Base-by-base conservation (phyloP, 1,140 invertebrate species). In the Drosophila leontia region DNA sequence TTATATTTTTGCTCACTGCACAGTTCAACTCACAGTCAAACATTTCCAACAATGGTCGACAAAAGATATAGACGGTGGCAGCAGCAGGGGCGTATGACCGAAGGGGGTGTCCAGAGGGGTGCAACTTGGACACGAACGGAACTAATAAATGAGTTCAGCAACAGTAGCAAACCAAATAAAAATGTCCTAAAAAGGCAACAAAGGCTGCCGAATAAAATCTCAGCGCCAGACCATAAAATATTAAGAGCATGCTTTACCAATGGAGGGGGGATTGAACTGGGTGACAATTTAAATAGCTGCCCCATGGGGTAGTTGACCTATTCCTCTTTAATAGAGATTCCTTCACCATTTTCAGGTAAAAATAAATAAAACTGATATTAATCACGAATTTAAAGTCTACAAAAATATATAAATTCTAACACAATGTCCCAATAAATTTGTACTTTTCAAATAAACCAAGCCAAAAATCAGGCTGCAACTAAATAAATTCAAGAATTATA, bases 81-180 rank as follows among this genome's bases (percentile, higher is more conserved):
- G n/a, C 11, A 23, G 39, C 26, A 50, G 45, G 44, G 65, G 64
- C 19, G 19, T 26, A 7, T 4, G 17, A 23, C 53, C 39, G 13
- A 35, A 35, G 13, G 44, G 7, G 41, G 32, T n/a, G 0, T 47
- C 26, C 7, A 26, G 44, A 37, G 34, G 42, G 48, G 55, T 37
- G 17, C 42, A 29, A 59, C 45, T 48, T 48, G 62, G 60, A 83
- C 51, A 70, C 50, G 53, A 74, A 41, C 84, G 78, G 84, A 84
- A 87, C 84, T 88, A 87, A 87, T 87, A 87, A 88, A 87, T 87
- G 84, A 88, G 84, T 88, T 80, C 80, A 78, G 77, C 77, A 80
- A 58, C 71, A 74, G 84, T 56, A 56, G 48, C 70, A 69, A 87
- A 82, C 82, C 84, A 67, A 80, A 88, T 88, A 87, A 84, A 80